These are phyloP conservation scores for Callospermophilus lateralis DNA, from an alignment of 2,113 vertebrate species.

Conservation along the genomic window DNA sequence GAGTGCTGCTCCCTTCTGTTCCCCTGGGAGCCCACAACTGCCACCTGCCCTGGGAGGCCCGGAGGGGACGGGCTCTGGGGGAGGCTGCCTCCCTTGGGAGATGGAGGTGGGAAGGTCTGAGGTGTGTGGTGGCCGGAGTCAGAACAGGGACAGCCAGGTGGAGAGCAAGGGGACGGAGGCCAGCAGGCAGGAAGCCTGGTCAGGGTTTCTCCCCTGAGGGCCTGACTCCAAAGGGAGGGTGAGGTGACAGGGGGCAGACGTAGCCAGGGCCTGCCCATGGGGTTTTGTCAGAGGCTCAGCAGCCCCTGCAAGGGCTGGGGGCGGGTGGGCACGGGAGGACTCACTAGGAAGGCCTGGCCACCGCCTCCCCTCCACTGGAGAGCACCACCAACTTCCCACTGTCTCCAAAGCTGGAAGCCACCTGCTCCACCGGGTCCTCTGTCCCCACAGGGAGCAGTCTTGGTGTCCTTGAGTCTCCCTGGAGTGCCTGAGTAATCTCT, in stretches of 20 bases:
- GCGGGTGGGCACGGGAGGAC: too few species aligned
- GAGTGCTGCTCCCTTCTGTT: too few species aligned
- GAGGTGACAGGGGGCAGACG: background rate
- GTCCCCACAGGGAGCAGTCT: too few species aligned
- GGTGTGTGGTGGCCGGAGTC: background rate
- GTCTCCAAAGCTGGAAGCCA: background rate
- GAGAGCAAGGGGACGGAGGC: background rate
- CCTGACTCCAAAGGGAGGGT: background rate
- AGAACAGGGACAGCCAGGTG: accelerated
- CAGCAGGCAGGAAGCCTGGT: accelerated
- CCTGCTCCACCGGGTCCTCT: accelerated
- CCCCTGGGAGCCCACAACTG: too few species aligned
- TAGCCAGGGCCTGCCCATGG: background rate
- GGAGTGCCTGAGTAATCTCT: too few species aligned
- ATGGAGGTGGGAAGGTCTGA: too few species aligned
- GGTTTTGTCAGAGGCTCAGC: background rate
- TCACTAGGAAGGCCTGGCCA: background rate
- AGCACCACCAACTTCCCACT: too few species aligned
- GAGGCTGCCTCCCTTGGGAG: background rate
- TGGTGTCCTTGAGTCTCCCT: too few species aligned
- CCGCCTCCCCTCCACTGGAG: too few species aligned
- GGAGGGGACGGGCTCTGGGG: background rate
- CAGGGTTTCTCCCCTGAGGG: too few species aligned
- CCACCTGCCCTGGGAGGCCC: background rate
- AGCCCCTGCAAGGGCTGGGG: background rate